Conservation (phyloP, 2,888 invertebrate genomes). For the Acrobasis consociella region DNA sequence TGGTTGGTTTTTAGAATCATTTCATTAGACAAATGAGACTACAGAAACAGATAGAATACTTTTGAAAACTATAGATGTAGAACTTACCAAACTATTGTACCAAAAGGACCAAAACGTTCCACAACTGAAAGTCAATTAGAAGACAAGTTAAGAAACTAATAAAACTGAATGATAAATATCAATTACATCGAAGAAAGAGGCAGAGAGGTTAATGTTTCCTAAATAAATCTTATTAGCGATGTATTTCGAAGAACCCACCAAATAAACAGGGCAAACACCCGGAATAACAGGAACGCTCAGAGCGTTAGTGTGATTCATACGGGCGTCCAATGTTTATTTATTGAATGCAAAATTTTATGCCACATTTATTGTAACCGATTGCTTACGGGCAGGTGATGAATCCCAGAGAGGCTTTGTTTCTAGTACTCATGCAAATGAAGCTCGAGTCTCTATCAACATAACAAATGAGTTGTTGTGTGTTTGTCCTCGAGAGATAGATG, state of each 20-base stretch:
- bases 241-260: slow-evolving; percentile 52
- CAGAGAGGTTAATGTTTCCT: slow-evolving; percentile 11
- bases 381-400: slow-evolving; percentile 1
- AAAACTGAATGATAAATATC: background rate
- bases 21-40: too few species aligned
- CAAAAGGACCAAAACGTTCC: background rate
- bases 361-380: background rate
- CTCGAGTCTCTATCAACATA: slow-evolving; percentile 6
- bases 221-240: slow-evolving; percentile 38
- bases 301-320: slow-evolving; percentile 60
- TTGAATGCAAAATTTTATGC: slow-evolving; percentile 27
- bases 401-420: background rate
- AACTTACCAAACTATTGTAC: background rate
- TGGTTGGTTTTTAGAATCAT: too few species aligned
- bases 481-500: background rate
- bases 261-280: slow-evolving; percentile 59
- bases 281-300: slow-evolving; percentile 57
- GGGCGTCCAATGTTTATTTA: slow-evolving; percentile 47
- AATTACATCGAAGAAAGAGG: background rate
- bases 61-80: background rate
- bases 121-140: background rate
- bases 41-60: too few species aligned
- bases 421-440: slow-evolving; percentile 5
- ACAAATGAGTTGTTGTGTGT: background rate
- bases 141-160: background rate